A percentile compares a stretch with the other conserved stretches of the same genome.
These are phyloP conservation scores for Cheracebus regulus DNA, from an alignment of 2,797 vertebrate species.

Conservation along the genomic window DNA sequence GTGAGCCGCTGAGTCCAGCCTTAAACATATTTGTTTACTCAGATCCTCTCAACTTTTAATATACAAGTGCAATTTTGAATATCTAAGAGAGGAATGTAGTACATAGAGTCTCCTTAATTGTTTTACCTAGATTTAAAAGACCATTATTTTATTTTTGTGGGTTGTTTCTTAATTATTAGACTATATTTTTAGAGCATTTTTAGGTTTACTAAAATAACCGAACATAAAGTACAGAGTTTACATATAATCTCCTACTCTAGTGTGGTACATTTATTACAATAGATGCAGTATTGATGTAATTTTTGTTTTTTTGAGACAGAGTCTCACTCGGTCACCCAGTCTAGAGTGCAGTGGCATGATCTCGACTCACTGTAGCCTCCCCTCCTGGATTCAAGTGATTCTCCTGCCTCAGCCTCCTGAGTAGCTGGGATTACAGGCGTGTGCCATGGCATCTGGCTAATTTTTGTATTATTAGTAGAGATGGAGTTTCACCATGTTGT, in stretches of 20 bases:
- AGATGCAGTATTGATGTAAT: neutral
- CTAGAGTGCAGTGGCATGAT: too few species aligned
- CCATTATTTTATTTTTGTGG: neutral
- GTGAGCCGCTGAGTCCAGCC: too few species aligned
- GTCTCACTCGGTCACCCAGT: neutral
- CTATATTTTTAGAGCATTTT: neutral
- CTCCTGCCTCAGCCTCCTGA: too few species aligned
- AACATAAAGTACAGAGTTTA: neutral
- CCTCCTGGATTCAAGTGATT: too few species aligned
- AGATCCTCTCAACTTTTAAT: neutral
- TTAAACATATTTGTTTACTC: neutral
- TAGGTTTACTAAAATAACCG: neutral
- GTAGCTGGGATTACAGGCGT: too few species aligned
- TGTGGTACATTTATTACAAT: neutral
- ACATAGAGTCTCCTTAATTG: neutral
- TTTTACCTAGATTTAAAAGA: neutral
- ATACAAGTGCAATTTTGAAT: neutral
- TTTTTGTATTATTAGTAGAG: too few species aligned
- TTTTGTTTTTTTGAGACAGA: too few species aligned
- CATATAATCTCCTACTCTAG: neutral
- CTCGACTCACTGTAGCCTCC: too few species aligned
- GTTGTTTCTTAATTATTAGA: neutral
- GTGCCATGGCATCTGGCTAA: too few species aligned
- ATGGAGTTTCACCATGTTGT: too few species aligned
- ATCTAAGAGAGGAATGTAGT: fast-evolving